Evolutionary conservation across 2,113 vertebrate genomes (phyloP).

Genomic region (Neomonachus schauinslandi): DNA sequence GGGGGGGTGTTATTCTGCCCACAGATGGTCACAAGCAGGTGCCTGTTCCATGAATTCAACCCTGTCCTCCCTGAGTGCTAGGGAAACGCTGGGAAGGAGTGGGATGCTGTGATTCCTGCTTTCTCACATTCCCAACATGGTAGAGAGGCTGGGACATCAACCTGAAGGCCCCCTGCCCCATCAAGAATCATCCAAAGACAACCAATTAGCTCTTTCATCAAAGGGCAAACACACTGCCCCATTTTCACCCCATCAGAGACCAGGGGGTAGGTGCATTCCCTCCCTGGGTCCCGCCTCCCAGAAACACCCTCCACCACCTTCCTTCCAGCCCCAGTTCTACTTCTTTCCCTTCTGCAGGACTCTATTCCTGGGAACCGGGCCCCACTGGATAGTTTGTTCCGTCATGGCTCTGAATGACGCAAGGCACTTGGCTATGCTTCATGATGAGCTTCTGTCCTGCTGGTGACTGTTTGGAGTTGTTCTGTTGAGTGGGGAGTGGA

Average conservation of each 20-base stretch:
- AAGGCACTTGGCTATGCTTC: too few relatives aligned
- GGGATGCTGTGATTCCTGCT: background rate
- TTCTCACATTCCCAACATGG: background rate
- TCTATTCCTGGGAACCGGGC: background rate
- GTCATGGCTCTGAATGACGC: rapidly evolving
- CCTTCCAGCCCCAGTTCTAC: background rate
- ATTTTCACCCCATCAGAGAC: background rate
- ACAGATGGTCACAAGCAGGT: rapidly evolving
- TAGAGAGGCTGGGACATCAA: rapidly evolving
- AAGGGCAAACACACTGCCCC: too few relatives aligned
- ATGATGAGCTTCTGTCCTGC: rapidly evolving
- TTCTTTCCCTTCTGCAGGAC: background rate
- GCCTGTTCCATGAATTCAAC: background rate
- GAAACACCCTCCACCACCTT: rapidly evolving
- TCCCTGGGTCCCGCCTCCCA: background rate
- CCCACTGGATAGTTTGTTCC: rapidly evolving
- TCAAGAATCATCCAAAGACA: background rate
- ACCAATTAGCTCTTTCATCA: background rate
- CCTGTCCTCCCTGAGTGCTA: background rate
- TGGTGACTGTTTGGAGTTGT: background rate
- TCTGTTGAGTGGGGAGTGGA: background rate
- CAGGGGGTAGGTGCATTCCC: background rate
- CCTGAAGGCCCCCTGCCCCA: background rate
- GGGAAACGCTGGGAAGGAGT: background rate
- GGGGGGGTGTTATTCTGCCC: background rate